Conservation (phyloP, 1,140 invertebrate species). For the Agraylea sexmaculata region DNA sequence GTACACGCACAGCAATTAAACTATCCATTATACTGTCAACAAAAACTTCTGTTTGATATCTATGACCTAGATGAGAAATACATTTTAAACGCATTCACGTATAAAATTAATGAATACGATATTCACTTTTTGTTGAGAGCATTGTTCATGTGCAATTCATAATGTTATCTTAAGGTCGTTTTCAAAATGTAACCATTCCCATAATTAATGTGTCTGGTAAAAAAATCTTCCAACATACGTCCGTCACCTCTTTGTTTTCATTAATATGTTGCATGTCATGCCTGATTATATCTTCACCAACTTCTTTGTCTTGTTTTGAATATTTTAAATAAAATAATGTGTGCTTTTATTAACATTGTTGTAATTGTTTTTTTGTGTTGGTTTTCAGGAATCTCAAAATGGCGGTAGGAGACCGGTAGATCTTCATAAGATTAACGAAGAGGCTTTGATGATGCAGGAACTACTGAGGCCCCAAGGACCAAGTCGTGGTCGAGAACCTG, state of each 20-base stretch:
- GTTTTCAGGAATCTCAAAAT: slow-evolving; percentile 21
- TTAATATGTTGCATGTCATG: not conserved
- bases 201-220: slow-evolving; percentile 1
- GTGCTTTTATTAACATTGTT: slow-evolving; percentile 1
- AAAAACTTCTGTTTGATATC: not conserved
- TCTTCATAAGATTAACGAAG: slow-evolving; percentile 16
- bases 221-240: not conserved
- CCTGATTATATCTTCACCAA: not conserved
- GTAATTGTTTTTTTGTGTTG: slow-evolving; percentile 7
- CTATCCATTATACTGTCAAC: slow-evolving; percentile 16
- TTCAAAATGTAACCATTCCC: slow-evolving; percentile 3
- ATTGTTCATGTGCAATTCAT: not conserved
- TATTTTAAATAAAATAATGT: not conserved
- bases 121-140: not conserved
- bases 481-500: slow-evolving; percentile 5
- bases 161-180: not conserved
- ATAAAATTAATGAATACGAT: slow-evolving; percentile 1
- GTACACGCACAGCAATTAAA: slow-evolving; percentile 15
- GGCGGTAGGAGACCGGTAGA: slow-evolving; percentile 19
- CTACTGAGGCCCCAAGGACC: slow-evolving; percentile 11
- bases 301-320: not conserved
- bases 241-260: not conserved
- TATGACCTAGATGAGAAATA: slow-evolving; percentile 3
- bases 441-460: slow-evolving; percentile 17
- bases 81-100: not conserved